A percentile compares a stretch with the other conserved stretches of the same genome.
Evolutionary conservation across 2,888 invertebrate species (phyloP).

Genomic region (Andricus quercusramuli): DNA sequence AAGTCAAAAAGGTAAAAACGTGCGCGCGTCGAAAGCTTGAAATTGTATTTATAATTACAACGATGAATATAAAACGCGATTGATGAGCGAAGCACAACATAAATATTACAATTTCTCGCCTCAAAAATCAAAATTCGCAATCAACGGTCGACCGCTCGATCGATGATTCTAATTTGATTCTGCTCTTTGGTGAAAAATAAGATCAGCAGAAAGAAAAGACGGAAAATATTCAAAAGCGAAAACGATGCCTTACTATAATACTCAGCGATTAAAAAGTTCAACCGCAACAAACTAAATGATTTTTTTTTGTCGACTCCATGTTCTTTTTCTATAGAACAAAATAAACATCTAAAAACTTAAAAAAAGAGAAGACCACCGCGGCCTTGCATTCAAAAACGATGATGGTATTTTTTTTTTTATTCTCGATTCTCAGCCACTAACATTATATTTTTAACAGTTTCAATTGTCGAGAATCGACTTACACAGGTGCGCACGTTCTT

Average conservation of each 20-base stretch:
- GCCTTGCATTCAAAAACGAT: constrained; percentile 18
- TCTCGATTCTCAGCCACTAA: constrained; percentile 21
- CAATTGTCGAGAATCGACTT: constrained; percentile 20
- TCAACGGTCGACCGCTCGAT: background rate
- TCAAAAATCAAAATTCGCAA: background rate
- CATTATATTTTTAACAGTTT: constrained; percentile 25
- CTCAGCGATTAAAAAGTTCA: constrained; percentile 3
- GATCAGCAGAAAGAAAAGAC: background rate
- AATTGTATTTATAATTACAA: constrained; percentile 6
- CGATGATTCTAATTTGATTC: constrained; percentile 28
- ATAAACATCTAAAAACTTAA: constrained; percentile 74
- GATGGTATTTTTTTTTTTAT: background rate
- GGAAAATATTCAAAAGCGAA: background rate
- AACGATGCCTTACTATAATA: constrained; percentile 14
- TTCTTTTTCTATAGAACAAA: constrained; percentile 60
- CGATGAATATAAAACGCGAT: constrained; percentile 26
- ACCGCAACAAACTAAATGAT: constrained; percentile 28
- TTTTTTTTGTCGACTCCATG: constrained; percentile 50
- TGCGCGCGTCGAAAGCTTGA: constrained; percentile 12
- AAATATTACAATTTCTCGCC: background rate
- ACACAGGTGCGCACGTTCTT: constrained; percentile 25
- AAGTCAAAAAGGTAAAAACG: constrained; percentile 17
- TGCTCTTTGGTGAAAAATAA: constrained; percentile 6
- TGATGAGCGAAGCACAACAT: constrained; percentile 23
- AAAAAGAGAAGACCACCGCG: constrained; percentile 56